Conservation (phyloP, 2,888 invertebrate genomes). For the Stenodera caucasica region DNA sequence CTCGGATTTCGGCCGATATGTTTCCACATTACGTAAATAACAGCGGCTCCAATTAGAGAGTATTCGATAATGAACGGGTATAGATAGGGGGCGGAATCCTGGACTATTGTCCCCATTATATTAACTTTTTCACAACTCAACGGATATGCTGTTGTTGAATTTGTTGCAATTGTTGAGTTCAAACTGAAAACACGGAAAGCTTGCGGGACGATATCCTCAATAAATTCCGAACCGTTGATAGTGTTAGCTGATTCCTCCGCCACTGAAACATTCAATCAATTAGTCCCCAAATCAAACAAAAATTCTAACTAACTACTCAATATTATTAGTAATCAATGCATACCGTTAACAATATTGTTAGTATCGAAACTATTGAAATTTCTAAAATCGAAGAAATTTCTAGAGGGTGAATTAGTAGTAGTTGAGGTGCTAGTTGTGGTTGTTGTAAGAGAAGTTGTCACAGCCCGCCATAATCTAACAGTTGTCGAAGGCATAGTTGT, state of each 20-base stretch:
- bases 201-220: slow-evolving; percentile 50
- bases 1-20: slow-evolving; percentile 88
- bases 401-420: slow-evolving; percentile 35
- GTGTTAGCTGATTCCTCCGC: slow-evolving; percentile 40
- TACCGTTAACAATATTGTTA: slow-evolving; percentile 49
- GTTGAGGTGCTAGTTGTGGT: slow-evolving; percentile 31
- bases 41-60: slow-evolving; percentile 91
- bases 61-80: slow-evolving; percentile 97
- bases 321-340: slow-evolving; percentile 18
- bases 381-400: slow-evolving; percentile 53
- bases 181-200: slow-evolving; percentile 42
- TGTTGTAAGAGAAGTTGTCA: slow-evolving; percentile 36
- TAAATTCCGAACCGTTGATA: slow-evolving; percentile 44
- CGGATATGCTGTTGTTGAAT: slow-evolving; percentile 51
- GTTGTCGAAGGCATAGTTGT: slow-evolving; percentile 45
- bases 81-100: slow-evolving; percentile 90
- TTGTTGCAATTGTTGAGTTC: slow-evolving; percentile 55
- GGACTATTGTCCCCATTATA: slow-evolving; percentile 91
- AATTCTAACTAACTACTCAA: too few species aligned
- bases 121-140: slow-evolving; percentile 78
- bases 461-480: slow-evolving; percentile 49
- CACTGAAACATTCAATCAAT: slow-evolving; percentile 33
- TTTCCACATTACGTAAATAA: slow-evolving; percentile 96
- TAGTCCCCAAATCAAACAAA: background rate
- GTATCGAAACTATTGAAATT: slow-evolving; percentile 51